Evolutionary conservation across 2,113 vertebrate genomes (phyloP).

Genomic region (Elanus axillaris): DNA sequence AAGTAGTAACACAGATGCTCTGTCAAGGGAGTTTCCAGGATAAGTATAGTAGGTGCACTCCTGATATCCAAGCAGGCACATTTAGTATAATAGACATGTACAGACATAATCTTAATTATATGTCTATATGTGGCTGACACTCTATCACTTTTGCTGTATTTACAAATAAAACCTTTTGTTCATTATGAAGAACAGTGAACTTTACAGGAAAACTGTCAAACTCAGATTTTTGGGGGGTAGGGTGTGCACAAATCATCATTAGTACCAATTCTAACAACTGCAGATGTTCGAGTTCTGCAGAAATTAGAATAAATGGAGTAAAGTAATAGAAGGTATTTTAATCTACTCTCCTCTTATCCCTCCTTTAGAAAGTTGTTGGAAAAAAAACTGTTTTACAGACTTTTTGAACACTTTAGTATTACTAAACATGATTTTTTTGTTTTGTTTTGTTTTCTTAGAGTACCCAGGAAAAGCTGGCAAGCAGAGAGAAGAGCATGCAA

Average conservation of each 20-base stretch:
- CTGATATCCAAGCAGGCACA: not conserved
- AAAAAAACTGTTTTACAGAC: not conserved
- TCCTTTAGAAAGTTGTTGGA: not conserved
- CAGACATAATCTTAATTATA: not conserved
- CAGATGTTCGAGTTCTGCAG: not conserved
- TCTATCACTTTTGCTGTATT: not conserved
- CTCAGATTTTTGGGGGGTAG: not conserved
- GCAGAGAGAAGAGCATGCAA: conserved; percentile 99
- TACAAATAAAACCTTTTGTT: not conserved
- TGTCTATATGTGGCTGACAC: not conserved
- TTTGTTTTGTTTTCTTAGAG: conserved; percentile 77
- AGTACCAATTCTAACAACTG: not conserved
- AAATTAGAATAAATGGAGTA: not conserved
- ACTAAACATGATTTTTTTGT: not conserved
- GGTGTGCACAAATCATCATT: not conserved
- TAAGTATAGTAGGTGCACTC: not conserved
- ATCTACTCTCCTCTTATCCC: not conserved
- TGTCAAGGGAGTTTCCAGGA: not conserved
- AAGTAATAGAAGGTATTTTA: not conserved
- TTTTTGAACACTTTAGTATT: not conserved
- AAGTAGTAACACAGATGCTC: not conserved
- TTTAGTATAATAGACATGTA: not conserved
- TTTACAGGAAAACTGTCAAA: not conserved
- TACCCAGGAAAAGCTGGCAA: conserved; percentile 96
- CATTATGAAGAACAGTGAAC: not conserved